phyloP scores from a whole-genome alignment of 2,888 invertebrate genomes.

The Himalopsyche japonica region DNA sequence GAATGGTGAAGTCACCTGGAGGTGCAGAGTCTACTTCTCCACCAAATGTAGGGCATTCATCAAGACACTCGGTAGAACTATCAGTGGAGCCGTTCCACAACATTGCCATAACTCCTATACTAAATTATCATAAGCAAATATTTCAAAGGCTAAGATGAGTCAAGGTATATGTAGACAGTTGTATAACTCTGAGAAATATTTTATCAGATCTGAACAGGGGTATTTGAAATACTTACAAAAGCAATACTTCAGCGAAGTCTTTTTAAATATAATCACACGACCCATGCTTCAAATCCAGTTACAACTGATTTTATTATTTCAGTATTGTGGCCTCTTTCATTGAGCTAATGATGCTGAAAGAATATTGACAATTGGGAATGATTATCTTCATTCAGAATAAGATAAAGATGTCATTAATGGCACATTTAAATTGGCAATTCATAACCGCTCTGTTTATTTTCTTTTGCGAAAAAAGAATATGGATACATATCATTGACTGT shows the following conservation, averaged over 20 bases:
- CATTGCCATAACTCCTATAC: not conserved
- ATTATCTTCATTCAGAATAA: not conserved
- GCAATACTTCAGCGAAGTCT: not conserved
- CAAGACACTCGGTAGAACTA: not conserved
- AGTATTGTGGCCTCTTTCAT: not conserved
- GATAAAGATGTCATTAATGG: not conserved
- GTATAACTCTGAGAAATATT: not conserved
- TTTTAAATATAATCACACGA: not conserved
- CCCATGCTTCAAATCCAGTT: not conserved
- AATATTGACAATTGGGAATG: not conserved
- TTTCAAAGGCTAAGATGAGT: not conserved
- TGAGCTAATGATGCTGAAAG: too few relatives aligned
- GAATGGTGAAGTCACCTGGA: too few relatives aligned
- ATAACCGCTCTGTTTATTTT: too few relatives aligned
- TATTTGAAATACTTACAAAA: not conserved
- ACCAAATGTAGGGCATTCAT: too few relatives aligned
- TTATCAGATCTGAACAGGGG: not conserved
- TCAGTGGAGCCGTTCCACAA: not conserved
- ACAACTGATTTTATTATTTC: not conserved
- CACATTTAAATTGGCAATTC: too few relatives aligned
- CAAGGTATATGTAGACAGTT: not conserved
- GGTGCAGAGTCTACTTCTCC: too few relatives aligned
- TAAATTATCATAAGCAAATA: too few relatives aligned
- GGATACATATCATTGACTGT: not conserved
- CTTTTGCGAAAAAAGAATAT: too few relatives aligned